phyloP scores from a whole-genome alignment of 2,113 vertebrate genomes.

The Apaloderma vittatum region DNA sequence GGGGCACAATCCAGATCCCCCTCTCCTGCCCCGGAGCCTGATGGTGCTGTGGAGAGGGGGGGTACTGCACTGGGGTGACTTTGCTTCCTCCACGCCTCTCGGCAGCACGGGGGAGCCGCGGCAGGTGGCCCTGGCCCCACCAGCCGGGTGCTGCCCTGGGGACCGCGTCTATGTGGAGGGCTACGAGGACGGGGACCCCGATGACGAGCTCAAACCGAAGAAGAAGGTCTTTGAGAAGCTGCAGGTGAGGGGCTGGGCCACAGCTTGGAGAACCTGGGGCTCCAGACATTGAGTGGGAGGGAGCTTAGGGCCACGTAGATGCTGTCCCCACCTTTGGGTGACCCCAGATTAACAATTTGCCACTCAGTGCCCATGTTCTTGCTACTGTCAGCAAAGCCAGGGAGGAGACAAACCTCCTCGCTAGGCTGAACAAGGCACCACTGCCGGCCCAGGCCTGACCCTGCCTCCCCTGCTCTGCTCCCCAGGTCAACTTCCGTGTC shows the following conservation, averaged over 20 bases:
- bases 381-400: not conserved
- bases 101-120: conserved; percentile 84
- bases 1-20: not conserved
- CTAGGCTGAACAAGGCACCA: not conserved
- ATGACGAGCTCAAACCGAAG: conserved; percentile 94
- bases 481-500: conserved; percentile 88
- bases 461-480: not conserved
- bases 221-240: conserved; percentile 97
- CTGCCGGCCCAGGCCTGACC: not conserved
- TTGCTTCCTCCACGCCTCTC: not conserved
- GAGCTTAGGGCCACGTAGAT: too few species aligned
- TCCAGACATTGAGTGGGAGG: not conserved
- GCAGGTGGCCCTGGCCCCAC: conserved; percentile 91
- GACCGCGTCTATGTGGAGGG: conserved; percentile 91
- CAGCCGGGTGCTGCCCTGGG: conserved; percentile 86
- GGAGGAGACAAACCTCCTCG: not conserved
- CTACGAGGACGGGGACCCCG: conserved; percentile 87
- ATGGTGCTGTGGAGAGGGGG: not conserved
- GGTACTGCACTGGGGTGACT: not conserved
- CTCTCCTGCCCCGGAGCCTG: not conserved
- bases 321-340: not conserved
- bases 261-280: not conserved
- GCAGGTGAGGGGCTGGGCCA: conserved; percentile 81
- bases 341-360: fast-evolving
- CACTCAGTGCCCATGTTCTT: fast-evolving